Conservation (phyloP, 2,113 vertebrate genomes). For the Athene cunicularia region DNA sequence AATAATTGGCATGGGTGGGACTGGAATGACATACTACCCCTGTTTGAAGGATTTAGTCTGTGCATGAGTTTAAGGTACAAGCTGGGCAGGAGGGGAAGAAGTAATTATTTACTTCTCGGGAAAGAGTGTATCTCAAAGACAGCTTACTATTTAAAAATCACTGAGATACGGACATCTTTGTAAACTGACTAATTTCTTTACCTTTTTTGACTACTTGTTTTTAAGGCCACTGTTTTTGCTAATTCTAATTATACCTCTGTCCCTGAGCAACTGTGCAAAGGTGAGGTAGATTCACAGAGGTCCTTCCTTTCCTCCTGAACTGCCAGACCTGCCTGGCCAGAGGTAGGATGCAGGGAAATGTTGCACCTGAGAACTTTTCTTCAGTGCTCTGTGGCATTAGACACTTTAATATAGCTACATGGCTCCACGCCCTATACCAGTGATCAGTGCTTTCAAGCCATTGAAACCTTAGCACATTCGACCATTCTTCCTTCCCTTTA, state of each 20-base stretch:
- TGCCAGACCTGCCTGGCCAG: neutral
- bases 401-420: neutral
- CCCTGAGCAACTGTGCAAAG: neutral
- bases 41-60: neutral
- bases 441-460: neutral
- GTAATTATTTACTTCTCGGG: neutral
- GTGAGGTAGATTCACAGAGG: neutral
- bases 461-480: neutral
- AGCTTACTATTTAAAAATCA: neutral
- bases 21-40: neutral
- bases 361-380: neutral
- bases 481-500: neutral
- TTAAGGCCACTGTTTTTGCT: neutral
- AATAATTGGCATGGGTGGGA: accelerated
- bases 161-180: neutral
- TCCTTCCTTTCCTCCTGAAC: neutral
- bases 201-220: neutral
- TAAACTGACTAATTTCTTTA: neutral
- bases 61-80: neutral
- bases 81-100: neutral
- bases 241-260: neutral
- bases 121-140: neutral
- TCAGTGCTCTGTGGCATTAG: neutral
- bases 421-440: too few relatives aligned
- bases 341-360: neutral